Evolutionary conservation across 2,888 invertebrate genomes (phyloP), one percentile per base, ranked within the genome.

Genomic region (Acanthosepion esculentum): DNA sequence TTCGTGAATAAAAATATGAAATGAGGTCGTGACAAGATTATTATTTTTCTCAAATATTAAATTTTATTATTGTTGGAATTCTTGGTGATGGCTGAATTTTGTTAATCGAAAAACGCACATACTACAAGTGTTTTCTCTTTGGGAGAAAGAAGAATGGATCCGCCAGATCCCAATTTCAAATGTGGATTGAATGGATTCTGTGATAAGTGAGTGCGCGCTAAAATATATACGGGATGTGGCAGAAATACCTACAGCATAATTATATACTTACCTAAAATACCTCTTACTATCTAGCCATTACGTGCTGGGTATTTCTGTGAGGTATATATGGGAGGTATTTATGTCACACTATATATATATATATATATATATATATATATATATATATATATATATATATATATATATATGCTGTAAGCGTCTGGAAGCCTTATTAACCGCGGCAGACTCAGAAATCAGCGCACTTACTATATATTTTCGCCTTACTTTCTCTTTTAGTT

Each of bases 301-400:
- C 41, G 41, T 41, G 41, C 41, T 41, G 41, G 41, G 41, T 41
- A 41, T 41, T 41, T 41, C 41, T 41, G 41, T 3, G 41, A 10
- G 29, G 26, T 59, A 50, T 50, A 50, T 50, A 50, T 50, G 55
- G 15, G 20, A 5, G 5, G 12, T 64, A 29, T 64, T 29, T 29
- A 64, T 64, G 7, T 41, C 41, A 41, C 7, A 29, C 0, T n/a
- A 64, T 29, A 64, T 64, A 64, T 78, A n/a, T 78, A 78, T 78
- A n/a, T 78, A n/a, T n/a, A n/a, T n/a, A 78, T 78, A 78, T 78
- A 78, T 78, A n/a, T 78, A 78, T 78, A 78, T 78, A 78, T 78
- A 78, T 78, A n/a, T 78, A 78, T 78, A n/a, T 78, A 78, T n/a
- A n/a, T 78, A 78, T 78, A n/a, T 78, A 78, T n/a, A 64, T 64